phyloP scores from a whole-genome alignment of 2,888 invertebrate genomes.

The Cenopis cana region DNA sequence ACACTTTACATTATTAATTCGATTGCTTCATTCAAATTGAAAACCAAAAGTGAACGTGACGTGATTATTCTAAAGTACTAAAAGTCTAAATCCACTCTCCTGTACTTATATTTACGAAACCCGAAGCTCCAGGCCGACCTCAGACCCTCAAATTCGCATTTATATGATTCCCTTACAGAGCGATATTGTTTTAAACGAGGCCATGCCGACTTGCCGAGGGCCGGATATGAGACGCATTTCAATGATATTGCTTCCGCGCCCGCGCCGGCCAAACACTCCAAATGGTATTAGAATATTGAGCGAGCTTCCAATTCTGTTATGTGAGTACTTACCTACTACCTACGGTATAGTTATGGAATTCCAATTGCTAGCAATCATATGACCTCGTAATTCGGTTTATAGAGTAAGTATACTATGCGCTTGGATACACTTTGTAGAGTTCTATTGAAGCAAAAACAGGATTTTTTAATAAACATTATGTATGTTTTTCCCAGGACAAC shows the following conservation, averaged over 20 bases:
- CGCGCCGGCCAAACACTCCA: conserved; percentile 35
- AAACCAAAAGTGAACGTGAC: not conserved
- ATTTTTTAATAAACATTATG: no score
- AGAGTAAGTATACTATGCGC: not conserved
- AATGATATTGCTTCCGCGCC: conserved; percentile 40
- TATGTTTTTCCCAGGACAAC: no score
- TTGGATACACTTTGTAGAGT: no score
- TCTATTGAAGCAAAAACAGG: no score
- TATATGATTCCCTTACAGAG: conserved; percentile 33
- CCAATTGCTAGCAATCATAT: not conserved
- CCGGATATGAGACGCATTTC: conserved; percentile 40
- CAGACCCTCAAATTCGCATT: conserved; percentile 28
- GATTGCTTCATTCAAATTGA: not conserved
- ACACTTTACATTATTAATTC: not conserved
- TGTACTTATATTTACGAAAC: conserved; percentile 9
- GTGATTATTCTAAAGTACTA: no score
- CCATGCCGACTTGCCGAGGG: conserved; percentile 2
- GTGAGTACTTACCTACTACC: no score
- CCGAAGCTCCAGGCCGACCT: conserved; percentile 3
- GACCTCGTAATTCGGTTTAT: not conserved
- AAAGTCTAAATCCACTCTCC: not conserved
- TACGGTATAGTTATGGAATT: not conserved
- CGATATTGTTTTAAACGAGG: conserved; percentile 37
- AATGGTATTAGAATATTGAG: conserved; percentile 40
- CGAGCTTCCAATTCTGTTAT: conserved; percentile 12